Percentiles rank a stretch among this genome's conserved stretches.
Evolutionary conservation across 2,888 invertebrate species (phyloP).

Genomic region (Drosophila pseudotakahashii): DNA sequence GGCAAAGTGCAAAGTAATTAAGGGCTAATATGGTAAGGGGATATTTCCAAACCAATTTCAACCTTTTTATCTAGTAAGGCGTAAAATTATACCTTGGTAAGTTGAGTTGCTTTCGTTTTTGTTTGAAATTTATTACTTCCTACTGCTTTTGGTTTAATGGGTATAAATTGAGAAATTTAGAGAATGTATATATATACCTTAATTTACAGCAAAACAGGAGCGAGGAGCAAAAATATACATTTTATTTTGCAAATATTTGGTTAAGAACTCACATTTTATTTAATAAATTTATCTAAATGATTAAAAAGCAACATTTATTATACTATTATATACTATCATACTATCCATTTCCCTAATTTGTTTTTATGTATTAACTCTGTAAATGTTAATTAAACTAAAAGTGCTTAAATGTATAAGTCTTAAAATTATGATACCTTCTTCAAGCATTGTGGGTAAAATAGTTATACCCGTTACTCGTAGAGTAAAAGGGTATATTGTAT

Average conservation of each 20-base stretch:
- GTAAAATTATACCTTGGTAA: neutral
- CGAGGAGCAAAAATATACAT: no score
- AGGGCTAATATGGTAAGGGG: constrained; percentile 4
- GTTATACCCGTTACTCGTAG: no score
- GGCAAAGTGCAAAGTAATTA: constrained; percentile 9
- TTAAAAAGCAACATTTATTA: no score
- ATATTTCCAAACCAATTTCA: neutral
- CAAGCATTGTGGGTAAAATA: neutral
- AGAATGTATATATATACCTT: no score
- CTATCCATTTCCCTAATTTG: no score
- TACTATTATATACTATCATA: no score
- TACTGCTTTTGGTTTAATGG: no score
- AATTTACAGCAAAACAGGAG: neutral
- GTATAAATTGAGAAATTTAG: no score
- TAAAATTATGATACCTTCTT: neutral
- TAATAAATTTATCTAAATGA: no score
- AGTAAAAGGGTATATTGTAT: no score
- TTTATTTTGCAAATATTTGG: no score
- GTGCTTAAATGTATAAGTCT: neutral
- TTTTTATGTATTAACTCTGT: neutral
- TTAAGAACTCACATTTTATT: no score
- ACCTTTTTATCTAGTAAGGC: neutral
- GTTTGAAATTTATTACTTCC: neutral
- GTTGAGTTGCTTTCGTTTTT: neutral
- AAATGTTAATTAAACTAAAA: neutral